Conservation (phyloP, 2,113 vertebrate genomes). For the Syngnathus floridae region DNA sequence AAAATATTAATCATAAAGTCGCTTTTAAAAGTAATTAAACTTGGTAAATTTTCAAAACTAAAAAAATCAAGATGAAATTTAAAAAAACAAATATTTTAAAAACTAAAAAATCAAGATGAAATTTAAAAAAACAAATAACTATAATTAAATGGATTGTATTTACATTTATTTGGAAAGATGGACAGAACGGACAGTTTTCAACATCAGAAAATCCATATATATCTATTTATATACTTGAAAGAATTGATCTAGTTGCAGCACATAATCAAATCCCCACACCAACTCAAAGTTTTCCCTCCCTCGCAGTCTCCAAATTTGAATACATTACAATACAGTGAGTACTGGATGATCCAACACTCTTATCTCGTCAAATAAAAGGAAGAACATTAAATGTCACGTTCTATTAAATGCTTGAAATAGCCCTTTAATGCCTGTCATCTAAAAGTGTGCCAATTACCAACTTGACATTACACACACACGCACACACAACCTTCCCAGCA, state of each 20-base stretch:
- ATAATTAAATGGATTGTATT: background rate
- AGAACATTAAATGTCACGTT: background rate
- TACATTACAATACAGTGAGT: background rate
- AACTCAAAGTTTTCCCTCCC: background rate
- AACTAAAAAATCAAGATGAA: too few species aligned
- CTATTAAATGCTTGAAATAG: conserved; percentile 14
- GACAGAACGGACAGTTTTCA: background rate
- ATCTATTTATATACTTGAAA: too few species aligned
- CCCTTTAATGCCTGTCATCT: conserved; percentile 11
- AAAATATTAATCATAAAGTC: too few species aligned
- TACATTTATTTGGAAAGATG: background rate
- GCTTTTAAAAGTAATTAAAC: too few species aligned
- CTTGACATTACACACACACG: conserved; percentile 25
- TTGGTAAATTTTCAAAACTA: too few species aligned
- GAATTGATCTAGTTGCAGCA: background rate
- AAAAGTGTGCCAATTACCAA: conserved; percentile 32
- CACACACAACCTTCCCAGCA: conserved; percentile 28
- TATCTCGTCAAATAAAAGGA: background rate
- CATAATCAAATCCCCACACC: background rate
- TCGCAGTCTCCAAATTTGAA: background rate
- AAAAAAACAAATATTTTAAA: too few species aligned
- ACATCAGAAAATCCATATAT: background rate
- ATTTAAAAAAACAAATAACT: background rate
- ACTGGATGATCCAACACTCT: background rate
- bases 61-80: too few species aligned